Conservation (phyloP, 2,888 invertebrate genomes). For the Hemithea aestivaria region DNA sequence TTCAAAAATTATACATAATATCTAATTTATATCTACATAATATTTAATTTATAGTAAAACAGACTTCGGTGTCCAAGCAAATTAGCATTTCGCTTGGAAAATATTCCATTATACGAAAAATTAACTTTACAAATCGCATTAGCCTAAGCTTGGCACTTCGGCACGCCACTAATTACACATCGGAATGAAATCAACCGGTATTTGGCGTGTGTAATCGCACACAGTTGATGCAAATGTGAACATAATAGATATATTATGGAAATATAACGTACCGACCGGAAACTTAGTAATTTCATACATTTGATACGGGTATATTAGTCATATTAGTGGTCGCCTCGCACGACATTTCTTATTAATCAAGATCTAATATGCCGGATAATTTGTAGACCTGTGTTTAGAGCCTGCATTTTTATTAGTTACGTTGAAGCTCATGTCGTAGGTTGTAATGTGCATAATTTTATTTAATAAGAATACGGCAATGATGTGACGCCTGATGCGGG, state of each 20-base stretch:
- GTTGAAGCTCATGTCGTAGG: not conserved
- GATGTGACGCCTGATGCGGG: not conserved
- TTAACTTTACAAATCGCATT: conserved; percentile 2
- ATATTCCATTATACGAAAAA: not conserved
- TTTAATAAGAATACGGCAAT: too few relatives aligned
- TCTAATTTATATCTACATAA: too few relatives aligned
- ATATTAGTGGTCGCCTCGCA: conserved; percentile 13
- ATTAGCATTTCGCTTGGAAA: too few relatives aligned
- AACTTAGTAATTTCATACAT: conserved; percentile 28
- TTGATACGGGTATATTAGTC: conserved; percentile 24
- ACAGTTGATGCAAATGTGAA: conserved; percentile 35
- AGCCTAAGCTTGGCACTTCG: conserved; percentile 2
- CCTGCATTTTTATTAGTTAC: conserved; percentile 4
- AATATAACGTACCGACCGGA: conserved; percentile 24
- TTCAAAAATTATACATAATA: too few relatives aligned
- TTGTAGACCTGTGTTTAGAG: conserved; percentile 5
- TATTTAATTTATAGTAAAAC: too few relatives aligned
- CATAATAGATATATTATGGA: conserved; percentile 28
- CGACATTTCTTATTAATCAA: conserved; percentile 22
- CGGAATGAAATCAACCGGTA: conserved; percentile 22
- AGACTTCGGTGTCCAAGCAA: too few relatives aligned
- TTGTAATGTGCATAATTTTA: too few relatives aligned
- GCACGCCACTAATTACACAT: conserved; percentile 17
- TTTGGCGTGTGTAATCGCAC: conserved; percentile 37
- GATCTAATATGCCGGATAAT: conserved; percentile 14